A percentile compares a stretch with the other conserved stretches of the same genome.
Conservation (phyloP, 2,888 invertebrate species). For the Brachycybe producta region DNA sequence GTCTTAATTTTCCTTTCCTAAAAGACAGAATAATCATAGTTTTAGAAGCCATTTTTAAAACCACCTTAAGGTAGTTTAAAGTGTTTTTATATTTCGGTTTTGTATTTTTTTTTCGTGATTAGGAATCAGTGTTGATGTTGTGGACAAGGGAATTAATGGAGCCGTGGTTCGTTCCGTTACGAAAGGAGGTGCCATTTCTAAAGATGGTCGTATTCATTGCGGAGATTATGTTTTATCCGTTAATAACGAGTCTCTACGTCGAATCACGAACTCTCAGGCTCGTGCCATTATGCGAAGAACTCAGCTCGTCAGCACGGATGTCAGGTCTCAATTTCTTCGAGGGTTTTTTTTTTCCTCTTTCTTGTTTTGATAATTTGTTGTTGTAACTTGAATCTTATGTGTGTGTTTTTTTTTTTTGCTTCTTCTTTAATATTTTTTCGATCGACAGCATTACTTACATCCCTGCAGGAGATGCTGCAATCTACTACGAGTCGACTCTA, state of each 20-base stretch:
- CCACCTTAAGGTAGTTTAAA: background rate
- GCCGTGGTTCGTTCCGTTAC: slow-evolving; percentile 40
- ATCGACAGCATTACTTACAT: slow-evolving; percentile 44
- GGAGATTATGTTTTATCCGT: slow-evolving; percentile 46
- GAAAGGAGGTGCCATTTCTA: slow-evolving; percentile 41
- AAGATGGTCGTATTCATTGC: slow-evolving; percentile 43
- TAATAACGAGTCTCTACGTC: slow-evolving; percentile 45
- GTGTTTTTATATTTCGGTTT: slow-evolving; percentile 14
- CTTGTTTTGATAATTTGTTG: background rate
- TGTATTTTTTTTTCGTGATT: too few relatives aligned
- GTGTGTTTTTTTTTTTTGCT: background rate
- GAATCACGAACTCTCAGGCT: slow-evolving; percentile 45
- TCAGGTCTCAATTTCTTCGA: slow-evolving; percentile 36
- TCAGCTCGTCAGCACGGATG: slow-evolving; percentile 43
- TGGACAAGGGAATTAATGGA: slow-evolving; percentile 45
- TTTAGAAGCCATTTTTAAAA: too few relatives aligned
- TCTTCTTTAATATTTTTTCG: slow-evolving; percentile 1
- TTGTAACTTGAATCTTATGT: background rate
- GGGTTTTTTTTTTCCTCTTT: background rate
- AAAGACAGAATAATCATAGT: too few relatives aligned
- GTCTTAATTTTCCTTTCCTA: too few relatives aligned
- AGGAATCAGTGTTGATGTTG: slow-evolving; percentile 45
- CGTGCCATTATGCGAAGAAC: slow-evolving; percentile 44
- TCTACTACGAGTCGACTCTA: slow-evolving; percentile 35
- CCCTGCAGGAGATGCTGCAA: slow-evolving; percentile 41